A percentile compares a stretch with the other conserved stretches of the same genome.
phyloP scores from a whole-genome alignment of 2,113 vertebrate species.

The Ageneiosus marmoratus region DNA sequence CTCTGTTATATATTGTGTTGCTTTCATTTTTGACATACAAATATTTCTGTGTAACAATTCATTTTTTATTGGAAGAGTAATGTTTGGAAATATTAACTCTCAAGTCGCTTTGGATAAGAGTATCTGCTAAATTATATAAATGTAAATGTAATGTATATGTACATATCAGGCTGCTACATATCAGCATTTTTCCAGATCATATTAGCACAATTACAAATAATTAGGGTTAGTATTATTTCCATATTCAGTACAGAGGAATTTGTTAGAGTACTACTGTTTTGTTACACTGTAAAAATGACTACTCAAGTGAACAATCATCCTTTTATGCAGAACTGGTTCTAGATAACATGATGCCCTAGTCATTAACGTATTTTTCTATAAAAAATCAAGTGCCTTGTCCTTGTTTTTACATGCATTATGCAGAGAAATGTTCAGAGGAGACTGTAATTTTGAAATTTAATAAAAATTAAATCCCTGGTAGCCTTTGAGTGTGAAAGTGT shows the following conservation, averaged over 20 bases:
- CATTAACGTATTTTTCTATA: too few species aligned
- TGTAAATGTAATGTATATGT: too few species aligned
- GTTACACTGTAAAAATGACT: neutral
- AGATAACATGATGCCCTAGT: neutral
- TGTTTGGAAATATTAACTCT: too few species aligned
- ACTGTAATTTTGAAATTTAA: too few species aligned
- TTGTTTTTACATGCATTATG: too few species aligned
- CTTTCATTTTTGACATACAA: too few species aligned
- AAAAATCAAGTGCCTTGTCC: neutral
- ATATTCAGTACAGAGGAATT: neutral
- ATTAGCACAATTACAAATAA: neutral
- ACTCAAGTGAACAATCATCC: neutral
- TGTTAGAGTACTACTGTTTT: neutral
- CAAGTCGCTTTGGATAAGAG: too few species aligned
- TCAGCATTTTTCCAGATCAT: neutral
- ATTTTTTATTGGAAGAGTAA: too few species aligned
- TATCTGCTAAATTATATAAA: too few species aligned
- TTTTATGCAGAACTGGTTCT: neutral
- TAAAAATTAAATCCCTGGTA: too few species aligned
- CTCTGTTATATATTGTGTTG: too few species aligned
- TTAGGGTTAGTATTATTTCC: neutral
- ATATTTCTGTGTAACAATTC: too few species aligned
- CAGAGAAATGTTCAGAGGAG: neutral
- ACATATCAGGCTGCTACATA: neutral
- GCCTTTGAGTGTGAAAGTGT: neutral